A percentile compares a stretch with the other conserved stretches of the same genome.
Evolutionary conservation across 2,113 vertebrate genomes (phyloP).

Genomic region (Nothobranchius furzeri): DNA sequence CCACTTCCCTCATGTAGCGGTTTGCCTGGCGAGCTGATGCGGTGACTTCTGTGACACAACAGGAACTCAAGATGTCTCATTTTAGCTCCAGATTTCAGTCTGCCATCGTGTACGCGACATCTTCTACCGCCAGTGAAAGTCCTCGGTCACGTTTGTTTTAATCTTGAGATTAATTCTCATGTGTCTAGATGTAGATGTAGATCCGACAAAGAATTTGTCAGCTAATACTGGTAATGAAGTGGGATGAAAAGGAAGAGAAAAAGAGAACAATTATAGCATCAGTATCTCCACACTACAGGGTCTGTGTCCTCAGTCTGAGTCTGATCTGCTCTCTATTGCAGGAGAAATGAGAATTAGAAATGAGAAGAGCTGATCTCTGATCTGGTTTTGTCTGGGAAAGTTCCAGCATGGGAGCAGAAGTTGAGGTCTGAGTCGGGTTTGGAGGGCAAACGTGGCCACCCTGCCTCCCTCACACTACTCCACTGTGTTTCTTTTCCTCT

Average conservation of each 20-base stretch:
- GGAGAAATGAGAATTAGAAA: neutral
- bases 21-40: constrained; percentile 1
- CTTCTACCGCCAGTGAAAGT: neutral
- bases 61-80: neutral
- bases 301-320: neutral
- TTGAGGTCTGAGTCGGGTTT: neutral
- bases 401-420: constrained; percentile 3
- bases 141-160: neutral
- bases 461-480: constrained; percentile 17
- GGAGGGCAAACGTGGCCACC: constrained; percentile 25
- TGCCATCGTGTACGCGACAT: neutral
- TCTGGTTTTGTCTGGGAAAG: neutral
- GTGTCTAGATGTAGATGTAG: no score
- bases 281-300: neutral
- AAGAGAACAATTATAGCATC: neutral
- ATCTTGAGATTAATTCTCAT: no score
- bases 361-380: constrained; percentile 3
- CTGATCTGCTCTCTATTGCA: no score
- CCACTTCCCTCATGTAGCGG: constrained; percentile 9
- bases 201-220: neutral
- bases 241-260: neutral
- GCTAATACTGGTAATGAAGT: neutral
- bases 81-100: constrained; percentile 4
- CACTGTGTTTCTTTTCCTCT: constrained; percentile 43
- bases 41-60: neutral